These are phyloP conservation scores for Anableps anableps DNA, from an alignment of 2,797 vertebrate genomes.

Conservation along the genomic window DNA sequence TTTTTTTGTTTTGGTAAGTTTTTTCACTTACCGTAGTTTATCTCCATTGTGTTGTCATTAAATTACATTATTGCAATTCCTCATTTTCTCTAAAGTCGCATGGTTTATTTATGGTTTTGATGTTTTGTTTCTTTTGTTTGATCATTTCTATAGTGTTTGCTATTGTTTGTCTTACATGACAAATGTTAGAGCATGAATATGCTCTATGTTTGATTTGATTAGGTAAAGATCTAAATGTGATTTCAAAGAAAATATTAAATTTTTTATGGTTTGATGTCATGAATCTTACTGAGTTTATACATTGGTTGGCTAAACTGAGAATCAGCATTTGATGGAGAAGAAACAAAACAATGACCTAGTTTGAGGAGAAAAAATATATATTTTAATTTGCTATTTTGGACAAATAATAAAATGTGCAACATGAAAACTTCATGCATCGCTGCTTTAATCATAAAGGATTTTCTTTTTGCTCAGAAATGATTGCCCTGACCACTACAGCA, in stretches of 20 bases:
- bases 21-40: too few species aligned
- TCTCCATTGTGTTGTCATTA: too few species aligned
- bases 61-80: too few species aligned
- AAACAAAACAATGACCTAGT: neutral
- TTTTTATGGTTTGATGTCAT: neutral
- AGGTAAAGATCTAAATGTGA: neutral
- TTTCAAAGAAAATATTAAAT: neutral
- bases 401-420: conserved; percentile 7
- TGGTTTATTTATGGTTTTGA: too few species aligned
- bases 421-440: conserved; percentile 35
- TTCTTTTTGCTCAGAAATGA: conserved; percentile 13
- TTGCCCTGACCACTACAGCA: neutral
- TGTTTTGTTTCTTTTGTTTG: too few species aligned
- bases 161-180: too few species aligned
- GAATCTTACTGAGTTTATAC: neutral
- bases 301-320: neutral
- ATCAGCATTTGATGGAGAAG: neutral
- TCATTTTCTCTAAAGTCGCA: too few species aligned
- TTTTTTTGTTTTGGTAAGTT: too few species aligned
- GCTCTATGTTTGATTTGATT: too few species aligned
- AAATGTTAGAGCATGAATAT: too few species aligned
- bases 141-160: too few species aligned
- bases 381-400: neutral
- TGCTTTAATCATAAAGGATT: conserved; percentile 32
- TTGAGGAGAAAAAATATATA: neutral